Base-by-base conservation (phyloP, 1,140 invertebrate genomes). In the Gerris buenoi region DNA sequence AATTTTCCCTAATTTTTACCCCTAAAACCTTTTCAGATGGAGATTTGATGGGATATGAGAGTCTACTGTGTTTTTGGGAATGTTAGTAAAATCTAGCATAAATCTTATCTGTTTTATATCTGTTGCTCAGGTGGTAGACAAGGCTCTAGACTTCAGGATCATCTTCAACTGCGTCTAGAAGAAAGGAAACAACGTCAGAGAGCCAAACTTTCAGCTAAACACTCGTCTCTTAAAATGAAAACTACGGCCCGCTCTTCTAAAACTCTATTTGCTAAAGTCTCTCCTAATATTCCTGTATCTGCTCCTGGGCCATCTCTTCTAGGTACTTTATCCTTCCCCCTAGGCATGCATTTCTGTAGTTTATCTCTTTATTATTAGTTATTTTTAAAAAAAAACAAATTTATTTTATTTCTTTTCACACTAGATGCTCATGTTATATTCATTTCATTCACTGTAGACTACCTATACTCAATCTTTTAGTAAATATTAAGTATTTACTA, bases 131-230 rank as follows among this genome's bases (percentile, higher is more conserved):
- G 33, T 69, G 72, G 71, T 15, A 76, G 80, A 66, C 80, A 80
- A 72, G 78, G 80, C 63, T 80, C 79, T 28, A 80, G 83, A 70
- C 72, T 85, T 62, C 81, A 82, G 67, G 83, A 84, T 70, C 82
- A 82, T 70, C 72, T 84, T 23, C 80, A 82, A 70, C 77, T 78
- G 68, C 73, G 81, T 2, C 74, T 85, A 23, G 82, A 85, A 69
- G 82, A 83, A 66, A 75, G 83, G 65, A 82, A 83, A 70, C 80
- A 79, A 65, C 78, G 81, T 28, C 80, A 82, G 58, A 78, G 79
- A 69, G 79, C 79, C 13, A 78, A 78, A 68, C 74, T 76, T 22
- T 75, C 74, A 1, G 76, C 75, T 63, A 75, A 73, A 28, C 73
- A 75, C 27, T 61, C 65, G 15, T 66, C 57, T 15, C 60, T 79